phyloP scores from a whole-genome alignment of 53 echinoderm and acorn worm genomes.

The Glandiceps talaboti region DNA sequence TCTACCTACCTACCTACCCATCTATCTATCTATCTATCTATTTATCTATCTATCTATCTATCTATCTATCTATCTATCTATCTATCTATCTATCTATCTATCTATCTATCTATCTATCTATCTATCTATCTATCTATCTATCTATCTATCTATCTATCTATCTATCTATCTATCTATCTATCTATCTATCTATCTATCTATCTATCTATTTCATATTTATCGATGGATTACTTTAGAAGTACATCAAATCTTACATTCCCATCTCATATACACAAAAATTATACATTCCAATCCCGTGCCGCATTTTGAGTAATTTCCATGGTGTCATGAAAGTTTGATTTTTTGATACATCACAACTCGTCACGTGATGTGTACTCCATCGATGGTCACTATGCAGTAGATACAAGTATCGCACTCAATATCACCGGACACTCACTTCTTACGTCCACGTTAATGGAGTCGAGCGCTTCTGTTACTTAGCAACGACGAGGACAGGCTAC shows the following conservation, averaged over 20 bases:
- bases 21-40: not conserved
- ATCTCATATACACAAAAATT: too few species aligned
- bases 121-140: not conserved
- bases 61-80: not conserved
- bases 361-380: not conserved
- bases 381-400: too few species aligned
- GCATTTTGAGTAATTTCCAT: too few species aligned
- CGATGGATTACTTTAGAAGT: slow-evolving; percentile 12
- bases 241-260: too few species aligned
- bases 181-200: not conserved
- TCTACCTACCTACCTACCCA: not conserved
- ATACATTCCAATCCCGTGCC: too few species aligned
- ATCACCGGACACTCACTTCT: too few species aligned
- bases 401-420: too few species aligned
- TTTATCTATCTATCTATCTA: not conserved
- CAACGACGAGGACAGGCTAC: too few species aligned
- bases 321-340: too few species aligned
- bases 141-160: not conserved
- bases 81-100: not conserved
- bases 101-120: not conserved
- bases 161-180: not conserved
- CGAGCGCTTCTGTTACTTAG: too few species aligned
- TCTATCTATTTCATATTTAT: slow-evolving; percentile 2
- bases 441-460: too few species aligned
- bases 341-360: not conserved